phyloP scores from a whole-genome alignment of 2,888 invertebrate species.

The Tetrapedia diversipes region DNA sequence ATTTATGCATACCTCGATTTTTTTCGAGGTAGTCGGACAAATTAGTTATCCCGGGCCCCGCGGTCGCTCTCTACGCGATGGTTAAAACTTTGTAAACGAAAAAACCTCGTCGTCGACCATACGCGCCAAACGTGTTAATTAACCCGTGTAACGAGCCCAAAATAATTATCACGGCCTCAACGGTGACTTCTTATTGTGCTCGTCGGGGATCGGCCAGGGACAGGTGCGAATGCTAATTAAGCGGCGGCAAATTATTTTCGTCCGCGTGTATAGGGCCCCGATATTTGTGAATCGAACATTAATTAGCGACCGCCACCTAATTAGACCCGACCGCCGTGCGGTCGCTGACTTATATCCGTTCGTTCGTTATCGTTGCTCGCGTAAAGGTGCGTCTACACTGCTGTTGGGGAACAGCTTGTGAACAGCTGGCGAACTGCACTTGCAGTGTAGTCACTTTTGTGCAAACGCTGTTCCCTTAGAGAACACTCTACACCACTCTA shows the following conservation, averaged over 20 bases:
- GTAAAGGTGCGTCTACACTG: too few relatives aligned
- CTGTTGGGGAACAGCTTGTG: too few relatives aligned
- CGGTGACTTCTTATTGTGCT: slow-evolving; percentile 14
- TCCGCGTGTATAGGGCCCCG: slow-evolving; percentile 26
- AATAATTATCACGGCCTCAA: slow-evolving; percentile 31
- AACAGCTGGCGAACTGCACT: too few relatives aligned
- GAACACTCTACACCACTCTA: too few relatives aligned
- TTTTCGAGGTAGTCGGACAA: too few relatives aligned
- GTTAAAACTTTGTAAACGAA: too few relatives aligned
- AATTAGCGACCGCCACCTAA: slow-evolving; percentile 60
- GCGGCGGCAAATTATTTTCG: slow-evolving; percentile 61
- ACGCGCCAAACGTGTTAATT: slow-evolving; percentile 32
- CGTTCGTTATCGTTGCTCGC: slow-evolving; percentile 41
- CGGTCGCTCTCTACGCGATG: too few relatives aligned
- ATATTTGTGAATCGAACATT: slow-evolving; percentile 61
- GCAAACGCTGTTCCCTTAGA: too few relatives aligned
- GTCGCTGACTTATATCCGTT: slow-evolving; percentile 39
- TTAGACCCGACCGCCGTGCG: slow-evolving; percentile 53
- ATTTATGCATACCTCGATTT: too few relatives aligned
- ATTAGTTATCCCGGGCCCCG: too few relatives aligned
- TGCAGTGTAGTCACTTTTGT: too few relatives aligned
- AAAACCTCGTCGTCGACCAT: too few relatives aligned
- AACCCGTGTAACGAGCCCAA: slow-evolving; percentile 7
- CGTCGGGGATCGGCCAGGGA: not conserved
- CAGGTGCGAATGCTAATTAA: slow-evolving; percentile 51